Evolutionary conservation across 2,113 vertebrate genomes (phyloP), one percentile per base, ranked within the genome.

Genomic region (Stictonetta naevosa): DNA sequence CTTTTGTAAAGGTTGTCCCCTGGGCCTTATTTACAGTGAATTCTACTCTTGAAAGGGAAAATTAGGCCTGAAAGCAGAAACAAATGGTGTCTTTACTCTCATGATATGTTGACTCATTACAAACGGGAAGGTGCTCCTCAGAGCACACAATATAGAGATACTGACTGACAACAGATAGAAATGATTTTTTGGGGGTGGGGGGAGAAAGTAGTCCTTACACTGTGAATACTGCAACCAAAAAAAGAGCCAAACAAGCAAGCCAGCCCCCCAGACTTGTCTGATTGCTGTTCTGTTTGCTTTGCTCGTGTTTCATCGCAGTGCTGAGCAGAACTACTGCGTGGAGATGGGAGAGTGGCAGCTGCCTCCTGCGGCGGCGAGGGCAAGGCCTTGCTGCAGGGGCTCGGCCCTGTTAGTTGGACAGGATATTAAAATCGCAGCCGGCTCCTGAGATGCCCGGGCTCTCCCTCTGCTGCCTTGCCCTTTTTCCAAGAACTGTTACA

Each of bases 221-320:
- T 31, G 13, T 68, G 31, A n/a, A 28, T 8, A 22, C 8, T 53
- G 55, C 44, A 77, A 73, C 12, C 2, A n/a, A 48, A 67, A 77
- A 42, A 31, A 9, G 16, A 9, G 23, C 4, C 18, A n/a, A 40
- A 25, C 16, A 59, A 92, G 28, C 33, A 21, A 22, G 3, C 13
- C 44, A 53, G 4, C 6, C 3, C 23, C 10, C 23, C 16, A 26
- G 50, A 0, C 7, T 31, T 4, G 0, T 38, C 42, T 58, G 29
- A 33, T n/a, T 80, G 14, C 34, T 83, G 15, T 26, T 48, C 31
- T 7, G 2, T 12, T 67, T 53, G 26, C 69, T 38, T 31, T 42
- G 63, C 38, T 42, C 11, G 3, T 28, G 16, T 31, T 67, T 66
- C 56, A 36, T 50, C 9, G 14, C 56, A 42, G 33, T 28, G 11